phyloP scores from a whole-genome alignment of 2,113 vertebrate genomes.

The Pygoscelis antarcticus region DNA sequence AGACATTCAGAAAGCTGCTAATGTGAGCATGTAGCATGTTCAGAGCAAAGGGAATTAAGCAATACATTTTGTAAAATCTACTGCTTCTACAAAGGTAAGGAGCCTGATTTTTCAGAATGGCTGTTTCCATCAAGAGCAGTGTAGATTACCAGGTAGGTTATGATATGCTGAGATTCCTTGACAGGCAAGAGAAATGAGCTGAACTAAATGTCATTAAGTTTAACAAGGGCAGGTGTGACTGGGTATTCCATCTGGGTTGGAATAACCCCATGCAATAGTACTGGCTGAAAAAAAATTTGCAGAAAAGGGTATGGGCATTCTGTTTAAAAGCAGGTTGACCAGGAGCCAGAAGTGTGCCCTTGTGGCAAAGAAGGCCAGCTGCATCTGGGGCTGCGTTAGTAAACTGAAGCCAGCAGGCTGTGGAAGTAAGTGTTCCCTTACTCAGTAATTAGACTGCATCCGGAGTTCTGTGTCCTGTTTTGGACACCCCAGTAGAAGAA shows the following conservation, averaged over 20 bases:
- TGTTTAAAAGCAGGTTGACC: not conserved
- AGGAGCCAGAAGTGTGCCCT: not conserved
- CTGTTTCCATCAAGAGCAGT: not conserved
- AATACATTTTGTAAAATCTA: not conserved
- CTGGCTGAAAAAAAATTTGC: not conserved
- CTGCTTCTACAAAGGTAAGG: not conserved
- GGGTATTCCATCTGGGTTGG: not conserved
- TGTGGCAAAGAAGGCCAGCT: not conserved
- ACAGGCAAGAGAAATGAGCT: not conserved
- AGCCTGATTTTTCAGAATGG: not conserved
- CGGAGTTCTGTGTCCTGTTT: not conserved
- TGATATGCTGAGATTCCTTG: not conserved
- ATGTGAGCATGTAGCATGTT: not conserved
- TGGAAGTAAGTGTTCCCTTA: not conserved
- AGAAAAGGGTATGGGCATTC: not conserved
- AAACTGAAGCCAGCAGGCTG: not conserved
- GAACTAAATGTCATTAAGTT: not conserved
- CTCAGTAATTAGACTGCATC: not conserved
- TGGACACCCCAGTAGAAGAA: not conserved
- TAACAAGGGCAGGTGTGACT: not conserved
- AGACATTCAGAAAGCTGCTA: not conserved
- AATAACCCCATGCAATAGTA: not conserved
- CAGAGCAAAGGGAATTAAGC: not conserved
- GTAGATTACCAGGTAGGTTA: not conserved
- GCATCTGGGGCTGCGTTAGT: not conserved